These are phyloP conservation scores for Cephonodes hylas DNA, from an alignment of 2,888 invertebrate genomes.

Conservation along the genomic window DNA sequence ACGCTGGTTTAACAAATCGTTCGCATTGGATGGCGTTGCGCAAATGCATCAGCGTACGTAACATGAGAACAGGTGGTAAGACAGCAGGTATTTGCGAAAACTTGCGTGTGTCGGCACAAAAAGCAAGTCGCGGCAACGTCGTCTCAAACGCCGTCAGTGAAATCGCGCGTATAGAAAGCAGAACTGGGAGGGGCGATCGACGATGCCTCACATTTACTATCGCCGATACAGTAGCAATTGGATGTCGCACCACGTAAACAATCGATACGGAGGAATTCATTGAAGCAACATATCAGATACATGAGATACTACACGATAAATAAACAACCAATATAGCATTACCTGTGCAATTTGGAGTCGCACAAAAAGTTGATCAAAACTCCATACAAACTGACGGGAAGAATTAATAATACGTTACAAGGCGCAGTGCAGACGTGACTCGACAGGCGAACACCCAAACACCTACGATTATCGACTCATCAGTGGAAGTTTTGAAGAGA, in stretches of 20 bases:
- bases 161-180: constrained; percentile 81
- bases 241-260: constrained; percentile 11
- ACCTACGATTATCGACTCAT: background rate
- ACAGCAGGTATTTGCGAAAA: constrained; percentile 61
- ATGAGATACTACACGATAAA: background rate
- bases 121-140: constrained; percentile 37
- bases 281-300: background rate
- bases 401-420: background rate
- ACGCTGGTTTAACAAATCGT: background rate
- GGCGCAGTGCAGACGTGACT: constrained; percentile 22
- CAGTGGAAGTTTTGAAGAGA: background rate
- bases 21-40: constrained; percentile 1
- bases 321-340: background rate
- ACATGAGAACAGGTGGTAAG: constrained; percentile 46
- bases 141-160: constrained; percentile 60
- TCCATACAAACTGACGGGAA: background rate
- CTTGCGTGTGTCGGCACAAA: constrained; percentile 60
- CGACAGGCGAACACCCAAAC: constrained; percentile 22
- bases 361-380: background rate
- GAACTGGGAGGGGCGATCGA: constrained; percentile 66
- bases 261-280: background rate
- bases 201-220: constrained; percentile 47
- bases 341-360: background rate
- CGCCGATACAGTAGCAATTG: constrained; percentile 41
- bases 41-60: constrained; percentile 22